A percentile compares a stretch with the other conserved stretches of the same genome.
phyloP scores from a whole-genome alignment of 2,797 vertebrate species.

The Pseudochirops corinnae region DNA sequence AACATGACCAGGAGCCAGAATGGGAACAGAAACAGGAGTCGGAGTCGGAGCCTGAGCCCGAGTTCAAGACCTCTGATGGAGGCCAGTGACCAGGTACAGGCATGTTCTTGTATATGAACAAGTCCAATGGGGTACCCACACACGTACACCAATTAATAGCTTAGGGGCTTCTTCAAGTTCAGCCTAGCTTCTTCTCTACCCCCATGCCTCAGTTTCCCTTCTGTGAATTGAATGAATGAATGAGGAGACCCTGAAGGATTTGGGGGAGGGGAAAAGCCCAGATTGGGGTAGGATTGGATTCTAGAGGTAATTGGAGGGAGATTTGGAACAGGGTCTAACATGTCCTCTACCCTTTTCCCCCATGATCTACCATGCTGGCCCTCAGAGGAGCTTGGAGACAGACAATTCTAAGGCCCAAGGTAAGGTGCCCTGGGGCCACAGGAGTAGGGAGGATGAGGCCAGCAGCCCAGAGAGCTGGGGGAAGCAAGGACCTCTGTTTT shows the following conservation, averaged over 20 bases:
- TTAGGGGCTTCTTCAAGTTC: neutral
- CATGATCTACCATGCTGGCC: constrained; percentile 6
- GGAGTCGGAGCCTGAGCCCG: constrained; percentile 21
- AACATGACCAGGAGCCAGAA: neutral
- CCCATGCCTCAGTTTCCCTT: neutral
- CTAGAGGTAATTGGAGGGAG: neutral
- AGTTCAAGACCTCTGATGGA: neutral
- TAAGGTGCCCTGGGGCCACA: constrained; percentile 22
- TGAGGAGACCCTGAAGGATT: neutral
- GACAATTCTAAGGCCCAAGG: constrained; percentile 60
- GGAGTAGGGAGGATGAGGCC: neutral
- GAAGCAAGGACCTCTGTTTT: neutral
- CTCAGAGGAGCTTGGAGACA: constrained; percentile 63
- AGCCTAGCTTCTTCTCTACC: neutral
- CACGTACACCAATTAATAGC: neutral
- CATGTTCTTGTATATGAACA: neutral
- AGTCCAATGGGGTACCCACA: neutral
- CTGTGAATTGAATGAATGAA: neutral
- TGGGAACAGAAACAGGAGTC: neutral
- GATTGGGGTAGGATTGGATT: neutral
- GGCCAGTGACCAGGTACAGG: neutral
- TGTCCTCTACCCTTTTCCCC: neutral
- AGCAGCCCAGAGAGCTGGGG: neutral
- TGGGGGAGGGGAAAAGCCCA: neutral
- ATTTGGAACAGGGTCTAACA: neutral